phyloP scores from a whole-genome alignment of 2,888 invertebrate species.

The Amiota minor region DNA sequence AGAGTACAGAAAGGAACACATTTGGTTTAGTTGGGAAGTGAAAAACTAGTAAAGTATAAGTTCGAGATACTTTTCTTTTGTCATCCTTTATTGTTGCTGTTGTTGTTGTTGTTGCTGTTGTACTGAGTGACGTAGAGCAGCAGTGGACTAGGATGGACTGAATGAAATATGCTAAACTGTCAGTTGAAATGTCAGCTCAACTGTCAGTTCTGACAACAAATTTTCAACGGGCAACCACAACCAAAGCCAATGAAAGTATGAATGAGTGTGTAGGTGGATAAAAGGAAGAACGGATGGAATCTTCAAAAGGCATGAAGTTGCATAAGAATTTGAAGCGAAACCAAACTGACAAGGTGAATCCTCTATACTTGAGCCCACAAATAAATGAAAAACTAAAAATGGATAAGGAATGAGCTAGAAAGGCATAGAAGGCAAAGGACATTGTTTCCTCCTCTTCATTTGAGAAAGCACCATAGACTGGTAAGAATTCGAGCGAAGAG shows the following conservation, averaged over 20 bases:
- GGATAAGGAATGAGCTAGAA: neutral
- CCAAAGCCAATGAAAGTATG: neutral
- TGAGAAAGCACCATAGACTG: no score
- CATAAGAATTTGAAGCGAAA: neutral
- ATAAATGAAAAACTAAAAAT: neutral
- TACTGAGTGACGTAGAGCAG: conserved; percentile 6
- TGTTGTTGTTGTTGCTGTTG: neutral
- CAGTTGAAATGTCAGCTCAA: conserved; percentile 66
- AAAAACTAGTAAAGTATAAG: no score
- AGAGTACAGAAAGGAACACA: no score
- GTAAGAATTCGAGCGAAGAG: no score
- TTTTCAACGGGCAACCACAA: conserved; percentile 24
- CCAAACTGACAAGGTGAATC: neutral
- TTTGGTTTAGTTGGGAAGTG: no score
- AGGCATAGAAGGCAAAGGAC: neutral
- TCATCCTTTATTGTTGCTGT: neutral
- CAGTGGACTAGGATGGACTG: conserved; percentile 39
- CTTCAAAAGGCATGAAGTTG: no score
- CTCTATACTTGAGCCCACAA: neutral
- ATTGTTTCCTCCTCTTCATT: no score
- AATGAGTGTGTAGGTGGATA: neutral
- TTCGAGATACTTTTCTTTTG: no score
- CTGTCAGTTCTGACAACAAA: conserved; percentile 38
- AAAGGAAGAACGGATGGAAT: no score
- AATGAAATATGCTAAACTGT: conserved; percentile 47